Evolutionary conservation across 92 coral and sea anemone genomes (phyloP).

Genomic region (Palythoa grandis): DNA sequence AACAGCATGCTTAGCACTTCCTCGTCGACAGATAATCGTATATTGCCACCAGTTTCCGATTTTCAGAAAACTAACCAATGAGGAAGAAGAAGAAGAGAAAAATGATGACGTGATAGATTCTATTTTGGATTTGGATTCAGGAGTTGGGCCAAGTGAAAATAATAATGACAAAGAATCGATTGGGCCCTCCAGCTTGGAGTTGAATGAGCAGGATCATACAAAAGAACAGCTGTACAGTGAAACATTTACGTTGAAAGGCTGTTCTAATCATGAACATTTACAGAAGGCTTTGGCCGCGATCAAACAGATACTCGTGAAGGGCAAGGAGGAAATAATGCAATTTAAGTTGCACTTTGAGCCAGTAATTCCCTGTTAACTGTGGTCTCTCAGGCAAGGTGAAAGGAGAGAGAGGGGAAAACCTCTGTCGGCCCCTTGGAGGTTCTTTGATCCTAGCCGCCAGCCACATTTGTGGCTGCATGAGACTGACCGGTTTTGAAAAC

Average conservation of each 20-base stretch:
- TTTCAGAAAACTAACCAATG: conserved; percentile 9
- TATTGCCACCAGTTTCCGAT: conserved; percentile 4
- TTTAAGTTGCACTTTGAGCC: conserved; percentile 46
- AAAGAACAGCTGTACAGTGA: background rate
- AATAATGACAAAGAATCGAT: background rate
- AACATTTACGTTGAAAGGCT: conserved; percentile 44
- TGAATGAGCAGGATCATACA: background rate
- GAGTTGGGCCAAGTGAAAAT: conserved; percentile 1
- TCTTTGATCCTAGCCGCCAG: too few relatives aligned
- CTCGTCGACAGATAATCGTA: too few relatives aligned
- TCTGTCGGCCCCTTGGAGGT: too few relatives aligned
- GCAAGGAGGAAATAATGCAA: conserved; percentile 36
- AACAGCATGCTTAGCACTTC: too few relatives aligned
- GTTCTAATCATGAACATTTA: conserved; percentile 50
- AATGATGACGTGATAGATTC: background rate
- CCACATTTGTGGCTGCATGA: background rate
- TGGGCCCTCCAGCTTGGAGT: background rate
- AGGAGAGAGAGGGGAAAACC: too few relatives aligned
- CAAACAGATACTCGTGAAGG: conserved; percentile 23
- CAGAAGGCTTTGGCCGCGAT: conserved; percentile 35
- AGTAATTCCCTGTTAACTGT: too few relatives aligned
- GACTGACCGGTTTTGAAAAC: background rate
- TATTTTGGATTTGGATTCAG: background rate
- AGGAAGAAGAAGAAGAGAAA: conserved; percentile 6
- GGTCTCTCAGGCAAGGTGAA: too few relatives aligned